Evolutionary conservation across 1,140 invertebrate genomes (phyloP).

Genomic region (Drosophila leontia): DNA sequence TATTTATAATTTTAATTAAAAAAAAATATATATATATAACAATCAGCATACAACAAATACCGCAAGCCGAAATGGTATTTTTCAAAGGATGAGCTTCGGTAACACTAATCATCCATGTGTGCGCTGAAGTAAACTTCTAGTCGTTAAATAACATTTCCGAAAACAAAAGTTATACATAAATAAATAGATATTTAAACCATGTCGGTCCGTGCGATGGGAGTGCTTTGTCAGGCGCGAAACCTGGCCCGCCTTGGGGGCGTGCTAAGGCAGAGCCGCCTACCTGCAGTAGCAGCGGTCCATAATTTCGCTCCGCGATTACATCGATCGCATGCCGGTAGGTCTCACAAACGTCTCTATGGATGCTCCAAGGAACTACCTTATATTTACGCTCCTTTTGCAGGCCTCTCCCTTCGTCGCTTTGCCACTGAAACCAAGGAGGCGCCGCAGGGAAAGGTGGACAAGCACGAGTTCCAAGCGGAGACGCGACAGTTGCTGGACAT

Average conservation of each 20-base stretch:
- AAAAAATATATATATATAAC: too few relatives aligned
- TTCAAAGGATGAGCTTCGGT: not conserved
- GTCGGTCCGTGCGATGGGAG: slow-evolving; percentile 37
- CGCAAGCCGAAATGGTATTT: not conserved
- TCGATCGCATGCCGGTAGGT: slow-evolving; percentile 27
- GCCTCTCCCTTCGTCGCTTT: slow-evolving; percentile 14
- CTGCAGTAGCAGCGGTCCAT: not conserved
- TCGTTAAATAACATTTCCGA: slow-evolving; percentile 57
- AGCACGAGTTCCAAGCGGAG: slow-evolving; percentile 97
- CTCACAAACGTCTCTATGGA: too few relatives aligned
- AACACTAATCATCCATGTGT: slow-evolving; percentile 52
- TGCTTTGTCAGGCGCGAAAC: slow-evolving; percentile 22
- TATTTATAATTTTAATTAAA: too few relatives aligned
- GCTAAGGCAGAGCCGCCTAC: slow-evolving; percentile 11
- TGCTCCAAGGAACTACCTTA: too few relatives aligned
- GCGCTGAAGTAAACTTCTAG: slow-evolving; percentile 19
- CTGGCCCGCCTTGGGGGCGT: slow-evolving; percentile 5
- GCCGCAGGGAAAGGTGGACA: slow-evolving; percentile 73
- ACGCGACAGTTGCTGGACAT: slow-evolving; percentile 98
- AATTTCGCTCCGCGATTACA: not conserved
- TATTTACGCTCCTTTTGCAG: slow-evolving; percentile 20
- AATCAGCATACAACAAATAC: not conserved
- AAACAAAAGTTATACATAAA: not conserved
- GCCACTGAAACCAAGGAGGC: slow-evolving; percentile 42
- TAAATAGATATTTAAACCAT: not conserved